These are phyloP conservation scores for Resseliella maxima DNA, from an alignment of 2,888 invertebrate genomes.

Conservation along the genomic window DNA sequence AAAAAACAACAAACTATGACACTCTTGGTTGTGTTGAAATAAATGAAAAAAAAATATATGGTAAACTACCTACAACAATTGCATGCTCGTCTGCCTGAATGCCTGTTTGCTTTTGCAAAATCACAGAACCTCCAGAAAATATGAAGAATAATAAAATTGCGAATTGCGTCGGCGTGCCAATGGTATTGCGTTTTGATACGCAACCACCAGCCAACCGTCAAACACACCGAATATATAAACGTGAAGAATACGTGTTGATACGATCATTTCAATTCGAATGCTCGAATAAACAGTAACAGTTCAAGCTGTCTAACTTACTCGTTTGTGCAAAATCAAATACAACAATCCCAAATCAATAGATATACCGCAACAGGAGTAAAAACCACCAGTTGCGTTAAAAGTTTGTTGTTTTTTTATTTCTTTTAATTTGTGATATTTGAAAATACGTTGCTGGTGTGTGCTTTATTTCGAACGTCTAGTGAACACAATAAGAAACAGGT, in stretches of 20 bases:
- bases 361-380: not conserved
- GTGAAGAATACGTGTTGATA: constrained; percentile 11
- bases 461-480: not conserved
- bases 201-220: not conserved
- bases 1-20: too few relatives aligned
- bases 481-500: not conserved
- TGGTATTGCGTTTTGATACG: not conserved
- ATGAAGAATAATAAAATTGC: constrained; percentile 49
- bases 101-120: too few relatives aligned
- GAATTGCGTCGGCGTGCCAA: constrained; percentile 55
- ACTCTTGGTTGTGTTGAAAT: too few relatives aligned
- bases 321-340: not conserved
- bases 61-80: not conserved
- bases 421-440: not conserved
- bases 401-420: not conserved
- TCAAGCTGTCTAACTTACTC: not conserved
- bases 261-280: constrained; percentile 54
- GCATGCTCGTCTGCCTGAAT: not conserved
- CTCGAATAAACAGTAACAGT: constrained; percentile 7
- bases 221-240: not conserved
- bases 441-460: not conserved
- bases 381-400: constrained; percentile 33
- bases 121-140: not conserved
- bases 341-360: not conserved
- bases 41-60: not conserved